Conservation (phyloP, 92 coral and sea anemone species). For the Epizoanthus scotinus region DNA sequence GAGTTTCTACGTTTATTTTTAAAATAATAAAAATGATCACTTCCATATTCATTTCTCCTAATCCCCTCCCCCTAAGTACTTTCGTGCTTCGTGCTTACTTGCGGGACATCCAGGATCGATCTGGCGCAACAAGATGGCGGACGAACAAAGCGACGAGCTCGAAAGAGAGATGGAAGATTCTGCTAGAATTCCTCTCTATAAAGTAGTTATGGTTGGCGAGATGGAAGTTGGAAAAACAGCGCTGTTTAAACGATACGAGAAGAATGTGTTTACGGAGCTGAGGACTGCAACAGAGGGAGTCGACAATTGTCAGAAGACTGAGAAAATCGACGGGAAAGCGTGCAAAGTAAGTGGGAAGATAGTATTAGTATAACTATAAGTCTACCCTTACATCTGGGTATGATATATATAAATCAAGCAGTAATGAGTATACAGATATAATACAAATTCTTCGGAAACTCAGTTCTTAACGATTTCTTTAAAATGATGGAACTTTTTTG, state of each 20-base stretch:
- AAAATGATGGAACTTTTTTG: neutral
- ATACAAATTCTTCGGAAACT: too few species aligned
- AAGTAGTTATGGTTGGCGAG: slow-evolving; percentile 87
- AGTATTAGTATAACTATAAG: too few species aligned
- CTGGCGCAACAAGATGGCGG: slow-evolving; percentile 43
- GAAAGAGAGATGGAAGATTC: neutral
- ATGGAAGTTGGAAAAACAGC: slow-evolving; percentile 92
- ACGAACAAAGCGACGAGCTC: neutral
- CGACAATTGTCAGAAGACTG: slow-evolving; percentile 66
- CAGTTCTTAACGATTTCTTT: too few species aligned
- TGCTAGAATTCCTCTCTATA: slow-evolving; percentile 62
- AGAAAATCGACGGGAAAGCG: slow-evolving; percentile 49
- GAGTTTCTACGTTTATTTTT: neutral
- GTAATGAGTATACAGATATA: too few species aligned
- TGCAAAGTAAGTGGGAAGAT: slow-evolving; percentile 56
- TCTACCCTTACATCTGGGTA: too few species aligned
- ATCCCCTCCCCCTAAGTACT: neutral
- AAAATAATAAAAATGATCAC: neutral
- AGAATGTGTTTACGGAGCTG: slow-evolving; percentile 58
- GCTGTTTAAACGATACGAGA: slow-evolving; percentile 77
- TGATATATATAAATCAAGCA: too few species aligned
- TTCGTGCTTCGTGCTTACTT: too few species aligned
- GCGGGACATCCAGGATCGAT: too few species aligned
- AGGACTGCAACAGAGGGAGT: slow-evolving; percentile 70
- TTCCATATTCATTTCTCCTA: neutral